Conservation (phyloP, 64 coral and sea anemone genomes). For the Dendrophyllia cribrosa region DNA sequence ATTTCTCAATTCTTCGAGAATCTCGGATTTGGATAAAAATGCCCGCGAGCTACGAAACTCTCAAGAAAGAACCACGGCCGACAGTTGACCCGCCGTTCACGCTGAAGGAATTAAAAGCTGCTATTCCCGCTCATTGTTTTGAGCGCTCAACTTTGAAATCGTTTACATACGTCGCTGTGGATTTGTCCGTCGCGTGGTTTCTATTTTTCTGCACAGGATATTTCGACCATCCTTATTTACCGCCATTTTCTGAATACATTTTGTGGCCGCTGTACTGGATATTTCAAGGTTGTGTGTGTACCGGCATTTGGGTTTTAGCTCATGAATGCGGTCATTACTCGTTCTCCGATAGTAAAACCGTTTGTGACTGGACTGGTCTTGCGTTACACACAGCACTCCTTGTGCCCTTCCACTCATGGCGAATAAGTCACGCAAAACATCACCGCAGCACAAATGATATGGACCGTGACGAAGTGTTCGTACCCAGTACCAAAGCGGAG, state of each 20-base stretch:
- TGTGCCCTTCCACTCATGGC: constrained; percentile 74
- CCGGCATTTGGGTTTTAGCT: constrained; percentile 71
- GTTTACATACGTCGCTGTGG: constrained; percentile 21
- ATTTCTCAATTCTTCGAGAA: not conserved
- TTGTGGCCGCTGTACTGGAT: constrained; percentile 75
- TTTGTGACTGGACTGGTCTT: constrained; percentile 54
- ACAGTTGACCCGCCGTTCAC: constrained; percentile 59
- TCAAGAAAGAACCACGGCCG: constrained; percentile 55
- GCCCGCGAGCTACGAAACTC: constrained; percentile 56
- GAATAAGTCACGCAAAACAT: constrained; percentile 81
- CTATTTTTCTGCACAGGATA: constrained; percentile 44
- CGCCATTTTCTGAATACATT: constrained; percentile 20
- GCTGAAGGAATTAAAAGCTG: constrained; percentile 68
- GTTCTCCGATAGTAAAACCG: constrained; percentile 72
- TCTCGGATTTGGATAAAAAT: not conserved
- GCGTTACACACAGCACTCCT: constrained; percentile 52
- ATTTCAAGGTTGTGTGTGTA: constrained; percentile 72
- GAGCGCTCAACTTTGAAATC: constrained; percentile 75
- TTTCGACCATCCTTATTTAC: constrained; percentile 60
- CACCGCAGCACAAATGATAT: constrained; percentile 75
- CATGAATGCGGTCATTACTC: constrained; percentile 81
- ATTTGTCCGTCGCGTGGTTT: constrained; percentile 39
- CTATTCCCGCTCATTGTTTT: constrained; percentile 67
- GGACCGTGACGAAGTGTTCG: constrained; percentile 72
- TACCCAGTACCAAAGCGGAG: constrained; percentile 66